Base-by-base conservation (phyloP, 2,888 invertebrate genomes). In the Philereme vetulata region DNA sequence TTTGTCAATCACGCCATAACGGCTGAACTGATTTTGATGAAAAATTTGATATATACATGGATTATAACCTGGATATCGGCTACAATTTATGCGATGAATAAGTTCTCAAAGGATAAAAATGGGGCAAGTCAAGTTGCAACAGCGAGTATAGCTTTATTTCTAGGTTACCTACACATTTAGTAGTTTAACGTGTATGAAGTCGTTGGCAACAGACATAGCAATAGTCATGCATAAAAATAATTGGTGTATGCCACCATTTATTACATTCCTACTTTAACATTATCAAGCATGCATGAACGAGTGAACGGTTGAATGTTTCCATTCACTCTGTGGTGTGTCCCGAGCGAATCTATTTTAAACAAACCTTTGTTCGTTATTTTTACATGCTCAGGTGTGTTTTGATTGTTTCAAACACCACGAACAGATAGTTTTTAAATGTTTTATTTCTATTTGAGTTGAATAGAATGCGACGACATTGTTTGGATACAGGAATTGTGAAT, bases 401-500 rank as follows among this genome's bases (percentile, higher is more conserved):
- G 43, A 53, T 45, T 53, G 45, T 52, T 36, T 9, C 43, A 43
- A 51, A 52, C 52, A 45, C 51, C 9, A 35, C 45, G 21, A 38
- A 32, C 45, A 46, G 45, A 7, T 46, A 53, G 52, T 53, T 53
- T 52, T 38, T n/a, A 45, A 53, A n/a, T 10, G 45, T 38, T 53
- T 36, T 38, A 21, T 51, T 38, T 52, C 45, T 42, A 45, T 51
- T 52, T 5, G 46, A 21, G 11, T n/a, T 4, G 42, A 47, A 35
- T 51, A 32, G 9, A 51, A 56, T n/a, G 6, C 45, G 35, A 11
- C 47, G 4, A 38, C 33, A 40, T 40, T 45, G 36, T 10, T 42
- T 42, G n/a, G 44, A 5, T 21, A 44, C 6, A 6, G 4, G 7
- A 44, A n/a, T 8, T 42, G 8, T 5, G 10, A 44, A 21, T 44